Conservation (phyloP, 2,113 vertebrate species). For the Columba livia region DNA sequence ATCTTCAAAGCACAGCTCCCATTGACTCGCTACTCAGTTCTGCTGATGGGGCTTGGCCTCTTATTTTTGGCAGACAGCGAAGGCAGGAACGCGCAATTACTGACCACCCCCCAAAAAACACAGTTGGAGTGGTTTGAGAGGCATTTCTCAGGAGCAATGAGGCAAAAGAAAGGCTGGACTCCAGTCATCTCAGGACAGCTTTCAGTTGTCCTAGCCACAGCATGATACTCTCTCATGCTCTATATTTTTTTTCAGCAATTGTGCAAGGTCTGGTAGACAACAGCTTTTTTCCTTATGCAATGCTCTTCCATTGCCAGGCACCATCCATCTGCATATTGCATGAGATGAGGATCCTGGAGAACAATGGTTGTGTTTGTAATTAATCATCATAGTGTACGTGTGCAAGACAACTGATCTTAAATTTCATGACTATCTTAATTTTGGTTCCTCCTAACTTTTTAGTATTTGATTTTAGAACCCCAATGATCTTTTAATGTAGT, state of each 20-base stretch:
- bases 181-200: neutral
- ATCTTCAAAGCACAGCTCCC: neutral
- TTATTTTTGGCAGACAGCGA: fast-evolving
- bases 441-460: neutral
- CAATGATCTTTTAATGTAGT: neutral
- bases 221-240: neutral
- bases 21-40: fast-evolving
- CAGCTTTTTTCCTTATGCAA: neutral
- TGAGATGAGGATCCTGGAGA: neutral
- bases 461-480: neutral
- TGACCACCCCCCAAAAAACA: neutral
- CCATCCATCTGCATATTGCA: neutral
- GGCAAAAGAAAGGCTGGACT: neutral
- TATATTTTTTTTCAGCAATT: neutral
- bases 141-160: neutral
- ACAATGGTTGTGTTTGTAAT: neutral
- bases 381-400: neutral
- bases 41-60: fast-evolving
- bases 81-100: neutral
- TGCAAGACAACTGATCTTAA: neutral
- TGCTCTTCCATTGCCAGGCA: neutral
- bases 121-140: neutral
- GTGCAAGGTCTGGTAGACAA: neutral
- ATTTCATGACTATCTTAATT: neutral
- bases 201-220: neutral